Evolutionary conservation across 2,113 vertebrate species (phyloP).

Genomic region (Tenrec ecaudatus): DNA sequence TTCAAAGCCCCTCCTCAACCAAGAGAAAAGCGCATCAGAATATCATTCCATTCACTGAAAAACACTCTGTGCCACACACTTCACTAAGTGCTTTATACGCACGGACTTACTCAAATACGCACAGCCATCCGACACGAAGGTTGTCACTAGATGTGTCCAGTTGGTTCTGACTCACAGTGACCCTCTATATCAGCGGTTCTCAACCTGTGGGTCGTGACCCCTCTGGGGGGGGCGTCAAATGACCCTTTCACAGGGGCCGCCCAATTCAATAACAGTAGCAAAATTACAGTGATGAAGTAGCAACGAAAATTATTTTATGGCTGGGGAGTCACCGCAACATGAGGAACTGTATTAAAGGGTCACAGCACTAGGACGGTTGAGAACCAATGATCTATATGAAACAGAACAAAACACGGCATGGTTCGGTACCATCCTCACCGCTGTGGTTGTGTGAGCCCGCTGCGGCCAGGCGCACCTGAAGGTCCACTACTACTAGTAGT

Average conservation of each 20-base stretch:
- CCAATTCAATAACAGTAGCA: no score
- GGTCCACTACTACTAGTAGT: neutral
- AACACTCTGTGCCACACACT: neutral
- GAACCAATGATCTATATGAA: neutral
- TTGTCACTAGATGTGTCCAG: neutral
- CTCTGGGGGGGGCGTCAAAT: no score
- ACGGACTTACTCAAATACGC: slow-evolving; percentile 32
- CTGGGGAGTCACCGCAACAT: no score
- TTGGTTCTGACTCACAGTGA: no score
- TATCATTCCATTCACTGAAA: neutral
- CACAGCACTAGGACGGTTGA: no score
- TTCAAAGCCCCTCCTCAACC: slow-evolving; percentile 49
- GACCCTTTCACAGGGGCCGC: no score
- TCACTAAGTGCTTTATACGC: slow-evolving; percentile 21
- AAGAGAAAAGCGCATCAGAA: neutral
- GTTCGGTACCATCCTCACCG: neutral
- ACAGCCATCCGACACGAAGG: neutral
- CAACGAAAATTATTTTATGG: no score
- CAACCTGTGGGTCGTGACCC: no score
- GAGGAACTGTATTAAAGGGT: no score
- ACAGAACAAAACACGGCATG: neutral
- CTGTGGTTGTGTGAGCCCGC: neutral
- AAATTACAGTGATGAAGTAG: no score
- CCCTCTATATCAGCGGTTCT: no score
- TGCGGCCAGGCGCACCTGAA: neutral